Evolutionary conservation across 1,140 invertebrate genomes (phyloP).

Genomic region (Drosophila lowei): DNA sequence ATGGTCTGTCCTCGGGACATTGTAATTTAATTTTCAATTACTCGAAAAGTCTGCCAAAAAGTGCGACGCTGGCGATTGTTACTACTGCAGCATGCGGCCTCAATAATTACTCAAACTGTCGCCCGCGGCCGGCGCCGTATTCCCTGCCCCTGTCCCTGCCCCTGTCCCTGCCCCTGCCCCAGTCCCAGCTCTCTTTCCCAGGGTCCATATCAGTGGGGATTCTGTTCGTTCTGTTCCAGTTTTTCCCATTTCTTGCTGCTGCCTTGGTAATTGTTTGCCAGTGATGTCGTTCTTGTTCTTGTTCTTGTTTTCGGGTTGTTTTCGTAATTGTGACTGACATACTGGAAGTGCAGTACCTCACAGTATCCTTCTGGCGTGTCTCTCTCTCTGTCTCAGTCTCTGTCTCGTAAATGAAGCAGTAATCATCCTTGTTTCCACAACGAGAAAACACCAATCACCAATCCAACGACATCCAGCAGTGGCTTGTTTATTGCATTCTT

Average conservation of each 20-base stretch:
- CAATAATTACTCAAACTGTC: slow-evolving; percentile 81
- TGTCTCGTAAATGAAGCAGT: slow-evolving; percentile 63
- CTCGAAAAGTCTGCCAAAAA: slow-evolving; percentile 67
- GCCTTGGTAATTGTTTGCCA: slow-evolving; percentile 77
- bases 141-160: background rate
- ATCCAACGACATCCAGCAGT: slow-evolving; percentile 31
- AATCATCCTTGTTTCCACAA: slow-evolving; percentile 42
- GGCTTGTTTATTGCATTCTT: slow-evolving; percentile 46
- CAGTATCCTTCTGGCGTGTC: background rate
- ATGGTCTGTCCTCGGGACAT: slow-evolving; percentile 1
- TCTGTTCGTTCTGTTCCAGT: slow-evolving; percentile 37
- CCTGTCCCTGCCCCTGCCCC: background rate
- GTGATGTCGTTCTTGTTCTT: slow-evolving; percentile 51
- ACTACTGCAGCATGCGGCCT: slow-evolving; percentile 62
- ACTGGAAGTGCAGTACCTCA: slow-evolving; percentile 47
- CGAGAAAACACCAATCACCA: slow-evolving; percentile 5
- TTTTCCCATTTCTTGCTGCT: slow-evolving; percentile 27
- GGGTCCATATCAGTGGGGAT: slow-evolving; percentile 19
- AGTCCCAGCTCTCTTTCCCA: background rate
- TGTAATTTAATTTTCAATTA: slow-evolving; percentile 80
- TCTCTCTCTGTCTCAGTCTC: too few relatives aligned
- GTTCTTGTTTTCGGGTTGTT: slow-evolving; percentile 14
- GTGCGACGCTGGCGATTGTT: slow-evolving; percentile 42
- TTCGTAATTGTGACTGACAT: slow-evolving; percentile 73
- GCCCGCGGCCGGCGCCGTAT: slow-evolving; percentile 56